Conservation (phyloP, 1,140 invertebrate species). For the Lycorma delicatula region DNA sequence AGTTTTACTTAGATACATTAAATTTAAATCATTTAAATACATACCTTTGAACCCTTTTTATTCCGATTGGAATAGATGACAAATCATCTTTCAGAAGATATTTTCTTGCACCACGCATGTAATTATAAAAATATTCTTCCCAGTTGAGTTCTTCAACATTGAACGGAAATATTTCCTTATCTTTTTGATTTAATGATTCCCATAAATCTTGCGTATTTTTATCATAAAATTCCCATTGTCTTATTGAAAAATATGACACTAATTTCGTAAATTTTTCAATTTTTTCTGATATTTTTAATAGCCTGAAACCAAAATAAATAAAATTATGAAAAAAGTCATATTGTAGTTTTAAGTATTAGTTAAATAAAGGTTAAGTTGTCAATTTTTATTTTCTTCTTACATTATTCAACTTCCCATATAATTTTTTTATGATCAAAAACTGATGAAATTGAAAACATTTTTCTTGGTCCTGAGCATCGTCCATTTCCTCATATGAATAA, state of each 20-base stretch:
- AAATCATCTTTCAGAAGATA: constrained; percentile 64
- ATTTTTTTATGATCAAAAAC: too few relatives aligned
- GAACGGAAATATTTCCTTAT: constrained; percentile 57
- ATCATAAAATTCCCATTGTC: constrained; percentile 21
- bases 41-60: constrained; percentile 10
- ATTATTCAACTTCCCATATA: too few relatives aligned
- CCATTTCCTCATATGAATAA: too few relatives aligned
- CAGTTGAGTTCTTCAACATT: constrained; percentile 58
- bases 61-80: constrained; percentile 33
- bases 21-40: not conserved
- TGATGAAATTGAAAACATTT: too few relatives aligned
- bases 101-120: constrained; percentile 52
- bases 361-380: too few relatives aligned
- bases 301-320: constrained; percentile 36
- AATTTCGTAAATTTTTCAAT: constrained; percentile 54
- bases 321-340: too few relatives aligned
- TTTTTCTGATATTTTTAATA: constrained; percentile 63
- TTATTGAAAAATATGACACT: constrained; percentile 21
- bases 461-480: too few relatives aligned
- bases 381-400: too few relatives aligned
- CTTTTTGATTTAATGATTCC: constrained; percentile 44
- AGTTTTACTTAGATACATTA: too few relatives aligned
- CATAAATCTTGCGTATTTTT: constrained; percentile 49
- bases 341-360: too few relatives aligned
- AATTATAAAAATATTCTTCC: constrained; percentile 53